Base-by-base conservation (phyloP, 2,113 vertebrate genomes). In the Peromyscus polionotus region DNA sequence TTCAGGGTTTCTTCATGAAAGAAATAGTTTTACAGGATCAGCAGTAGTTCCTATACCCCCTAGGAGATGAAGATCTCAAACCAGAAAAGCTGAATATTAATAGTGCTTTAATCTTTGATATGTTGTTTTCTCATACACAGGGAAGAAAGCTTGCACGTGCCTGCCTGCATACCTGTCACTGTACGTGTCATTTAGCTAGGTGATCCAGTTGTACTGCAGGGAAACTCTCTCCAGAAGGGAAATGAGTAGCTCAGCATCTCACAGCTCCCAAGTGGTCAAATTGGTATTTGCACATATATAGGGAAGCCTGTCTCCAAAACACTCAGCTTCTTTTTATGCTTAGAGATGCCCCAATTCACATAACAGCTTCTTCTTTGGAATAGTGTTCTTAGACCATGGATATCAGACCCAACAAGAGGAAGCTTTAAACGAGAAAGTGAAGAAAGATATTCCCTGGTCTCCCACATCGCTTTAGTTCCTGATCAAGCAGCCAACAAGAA, bases 1-100 rank as follows among this genome's bases (percentile, higher is more conserved):
- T 77, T 84, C 85, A 77, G 70, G 42, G 95, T 96, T 94, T 70
- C 72, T 89, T 48, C 57, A n/a, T 51, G 73, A 76, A 88, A 31
- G 67, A 36, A n/a, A 88, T 87, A 4, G 28, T 96, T 61, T 94
- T 45, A 48, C 9, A 76, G 91, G 80, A 81, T 92, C 54, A 73
- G 5, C 48, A 24, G 70, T 36, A 85, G 65, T 61, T 93, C 57
- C 57, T 75, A 79, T 59, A 92, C 31, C 73, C 91, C 83, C 51
- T 94, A 72, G 14, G 76, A 90, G 70, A 68, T 63, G 73, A 96
- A 90, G 42, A 51, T 68, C 75, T 90, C 63, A 92, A 65, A 67
- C 91, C 72, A 91, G 77, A 75, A 85, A 95, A 88, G 7, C 59
- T 85, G 54, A 73, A 85, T 76, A 68, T 57, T 88, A 91, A 42